Evolutionary conservation across 1,140 invertebrate species (phyloP).

Genomic region (Helicoverpa armigera): DNA sequence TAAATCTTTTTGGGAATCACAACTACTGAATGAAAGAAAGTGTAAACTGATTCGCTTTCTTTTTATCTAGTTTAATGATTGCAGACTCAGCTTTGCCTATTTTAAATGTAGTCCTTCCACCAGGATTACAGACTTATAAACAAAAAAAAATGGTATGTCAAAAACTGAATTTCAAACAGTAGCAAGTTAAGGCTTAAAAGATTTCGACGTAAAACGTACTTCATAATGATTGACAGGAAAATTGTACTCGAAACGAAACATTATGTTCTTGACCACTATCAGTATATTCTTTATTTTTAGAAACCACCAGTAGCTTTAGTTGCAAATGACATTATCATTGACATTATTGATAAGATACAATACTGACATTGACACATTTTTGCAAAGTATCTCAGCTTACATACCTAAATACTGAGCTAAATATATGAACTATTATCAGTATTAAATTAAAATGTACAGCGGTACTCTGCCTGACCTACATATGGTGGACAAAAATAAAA

Average conservation of each 20-base stretch:
- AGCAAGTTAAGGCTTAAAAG: neutral
- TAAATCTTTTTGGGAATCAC: neutral
- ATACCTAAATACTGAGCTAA: constrained; percentile 9
- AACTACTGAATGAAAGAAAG: neutral
- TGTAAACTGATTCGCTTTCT: neutral
- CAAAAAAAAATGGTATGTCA: neutral
- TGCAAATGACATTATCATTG: constrained; percentile 46
- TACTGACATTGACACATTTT: constrained; percentile 50
- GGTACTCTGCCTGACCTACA: constrained; percentile 40
- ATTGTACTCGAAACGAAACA: neutral
- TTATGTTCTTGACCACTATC: constrained; percentile 14
- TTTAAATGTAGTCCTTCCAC: neutral
- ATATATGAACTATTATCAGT: constrained; percentile 38
- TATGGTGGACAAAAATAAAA: constrained; percentile 38
- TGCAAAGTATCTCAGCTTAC: constrained; percentile 38
- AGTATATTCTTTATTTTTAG: constrained; percentile 33
- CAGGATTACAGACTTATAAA: neutral
- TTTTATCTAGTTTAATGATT: neutral
- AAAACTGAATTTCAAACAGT: neutral
- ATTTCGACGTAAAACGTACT: neutral
- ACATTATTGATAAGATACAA: constrained; percentile 50
- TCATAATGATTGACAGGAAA: neutral
- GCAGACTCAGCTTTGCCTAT: neutral
- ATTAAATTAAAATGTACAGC: constrained; percentile 41
- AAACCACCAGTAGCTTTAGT: constrained; percentile 13